These are phyloP conservation scores for Scaptodrosophila lebanonensis DNA, from an alignment of 1,140 invertebrate species.

Conservation along the genomic window DNA sequence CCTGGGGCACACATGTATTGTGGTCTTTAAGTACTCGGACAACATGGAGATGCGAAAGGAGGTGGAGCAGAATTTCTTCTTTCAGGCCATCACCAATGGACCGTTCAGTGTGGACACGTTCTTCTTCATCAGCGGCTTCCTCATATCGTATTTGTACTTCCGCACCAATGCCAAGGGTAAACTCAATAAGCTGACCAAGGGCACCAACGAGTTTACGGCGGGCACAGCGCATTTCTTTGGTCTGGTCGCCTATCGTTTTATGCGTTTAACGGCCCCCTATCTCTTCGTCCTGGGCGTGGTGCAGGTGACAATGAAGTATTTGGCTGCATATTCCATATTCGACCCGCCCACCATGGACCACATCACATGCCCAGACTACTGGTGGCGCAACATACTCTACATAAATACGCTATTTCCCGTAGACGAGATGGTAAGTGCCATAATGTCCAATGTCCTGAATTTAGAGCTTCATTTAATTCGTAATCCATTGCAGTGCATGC, in stretches of 20 bases:
- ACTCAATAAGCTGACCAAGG: conserved; percentile 85
- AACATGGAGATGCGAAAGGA: conserved; percentile 88
- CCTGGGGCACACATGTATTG: conserved; percentile 91
- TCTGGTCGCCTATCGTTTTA: conserved; percentile 87
- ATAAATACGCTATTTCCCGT: conserved; percentile 91
- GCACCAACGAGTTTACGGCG: conserved; percentile 83
- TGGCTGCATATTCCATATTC: conserved; percentile 87
- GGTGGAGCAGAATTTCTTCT: conserved; percentile 87
- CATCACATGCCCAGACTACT: conserved; percentile 88
- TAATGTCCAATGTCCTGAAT: too few species aligned
- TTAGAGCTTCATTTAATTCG: too few species aligned
- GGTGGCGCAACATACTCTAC: conserved; percentile 91
- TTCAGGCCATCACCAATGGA: conserved; percentile 90
- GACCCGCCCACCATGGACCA: conserved; percentile 89
- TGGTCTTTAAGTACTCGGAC: conserved; percentile 90
- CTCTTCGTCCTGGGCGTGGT: conserved; percentile 88
- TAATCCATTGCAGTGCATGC: conserved; percentile 87
- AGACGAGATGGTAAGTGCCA: conserved; percentile 87
- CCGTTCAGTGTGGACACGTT: conserved; percentile 95
- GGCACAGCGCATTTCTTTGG: conserved; percentile 86
- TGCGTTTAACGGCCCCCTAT: conserved; percentile 89
- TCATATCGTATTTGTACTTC: conserved; percentile 91
- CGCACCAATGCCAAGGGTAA: conserved; percentile 88
- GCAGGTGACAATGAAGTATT: conserved; percentile 89
- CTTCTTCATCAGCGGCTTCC: conserved; percentile 88